phyloP scores from a whole-genome alignment of 2,797 vertebrate genomes.

The Zalophus californianus region DNA sequence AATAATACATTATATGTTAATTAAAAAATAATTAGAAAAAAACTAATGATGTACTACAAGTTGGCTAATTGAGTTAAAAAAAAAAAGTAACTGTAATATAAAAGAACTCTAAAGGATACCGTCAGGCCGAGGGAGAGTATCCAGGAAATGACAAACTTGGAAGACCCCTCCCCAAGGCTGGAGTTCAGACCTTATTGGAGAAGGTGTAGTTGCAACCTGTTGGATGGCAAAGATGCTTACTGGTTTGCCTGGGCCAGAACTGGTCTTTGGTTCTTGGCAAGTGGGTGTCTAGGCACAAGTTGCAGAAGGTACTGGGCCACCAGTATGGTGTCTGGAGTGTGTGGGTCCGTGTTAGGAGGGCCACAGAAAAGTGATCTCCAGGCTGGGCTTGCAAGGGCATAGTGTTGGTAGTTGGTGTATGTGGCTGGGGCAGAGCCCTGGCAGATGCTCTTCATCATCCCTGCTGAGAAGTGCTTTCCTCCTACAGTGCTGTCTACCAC shows the following conservation, averaged over 20 bases:
- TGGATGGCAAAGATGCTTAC: background rate
- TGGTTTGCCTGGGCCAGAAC: background rate
- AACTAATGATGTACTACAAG: background rate
- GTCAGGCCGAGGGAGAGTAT: background rate
- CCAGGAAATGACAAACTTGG: background rate
- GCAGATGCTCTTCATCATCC: background rate
- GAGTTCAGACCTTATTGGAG: background rate
- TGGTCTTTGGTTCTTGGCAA: background rate
- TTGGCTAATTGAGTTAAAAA: background rate
- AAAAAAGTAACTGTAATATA: background rate
- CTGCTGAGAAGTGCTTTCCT: background rate
- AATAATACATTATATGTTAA: background rate
- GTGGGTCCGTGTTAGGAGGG: background rate
- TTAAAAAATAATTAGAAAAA: background rate
- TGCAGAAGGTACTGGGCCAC: background rate
- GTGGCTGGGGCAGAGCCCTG: background rate
- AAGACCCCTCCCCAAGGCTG: background rate
- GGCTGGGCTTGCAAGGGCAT: background rate
- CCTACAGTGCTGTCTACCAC: background rate
- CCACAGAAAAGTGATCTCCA: background rate
- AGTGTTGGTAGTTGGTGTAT: background rate
- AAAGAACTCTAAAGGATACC: background rate
- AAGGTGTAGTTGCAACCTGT: background rate
- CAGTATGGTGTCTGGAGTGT: background rate
- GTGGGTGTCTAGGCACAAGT: background rate